Percentiles rank a stretch among this genome's conserved stretches.
These are phyloP conservation scores for Odontocerum albicorne DNA, from an alignment of 2,888 invertebrate genomes.

Conservation along the genomic window DNA sequence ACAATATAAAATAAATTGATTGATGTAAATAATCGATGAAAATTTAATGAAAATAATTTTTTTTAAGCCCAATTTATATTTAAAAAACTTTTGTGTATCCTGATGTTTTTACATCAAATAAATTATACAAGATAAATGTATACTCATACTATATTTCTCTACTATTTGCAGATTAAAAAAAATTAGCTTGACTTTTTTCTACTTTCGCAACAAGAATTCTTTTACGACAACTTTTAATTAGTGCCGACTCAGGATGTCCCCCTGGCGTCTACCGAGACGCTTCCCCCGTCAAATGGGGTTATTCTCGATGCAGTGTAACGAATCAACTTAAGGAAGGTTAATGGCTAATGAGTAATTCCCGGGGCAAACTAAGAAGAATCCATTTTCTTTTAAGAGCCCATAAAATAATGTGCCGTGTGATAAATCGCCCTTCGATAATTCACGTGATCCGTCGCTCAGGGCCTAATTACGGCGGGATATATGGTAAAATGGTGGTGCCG, in stretches of 20 bases:
- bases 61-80: no score
- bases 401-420: slow-evolving; percentile 29
- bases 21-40: no score
- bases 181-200: no score
- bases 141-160: no score
- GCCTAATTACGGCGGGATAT: slow-evolving; percentile 35
- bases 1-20: no score
- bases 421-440: slow-evolving; percentile 33
- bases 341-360: slow-evolving; percentile 29
- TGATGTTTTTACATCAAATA: no score
- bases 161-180: no score
- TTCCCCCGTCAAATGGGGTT: background rate
- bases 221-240: slow-evolving; percentile 14
- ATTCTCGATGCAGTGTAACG: slow-evolving; percentile 3
- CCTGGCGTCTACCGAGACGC: background rate
- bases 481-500: slow-evolving; percentile 31
- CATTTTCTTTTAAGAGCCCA: slow-evolving; percentile 30
- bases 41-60: no score
- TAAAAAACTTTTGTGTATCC: no score
- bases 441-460: slow-evolving; percentile 30
- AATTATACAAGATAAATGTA: no score
- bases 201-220: no score
- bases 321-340: slow-evolving; percentile 24
- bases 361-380: slow-evolving; percentile 23
- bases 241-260: slow-evolving; percentile 1